Evolutionary conservation across 2,113 vertebrate species (phyloP).

Genomic region (Phylloscopus whistleri): DNA sequence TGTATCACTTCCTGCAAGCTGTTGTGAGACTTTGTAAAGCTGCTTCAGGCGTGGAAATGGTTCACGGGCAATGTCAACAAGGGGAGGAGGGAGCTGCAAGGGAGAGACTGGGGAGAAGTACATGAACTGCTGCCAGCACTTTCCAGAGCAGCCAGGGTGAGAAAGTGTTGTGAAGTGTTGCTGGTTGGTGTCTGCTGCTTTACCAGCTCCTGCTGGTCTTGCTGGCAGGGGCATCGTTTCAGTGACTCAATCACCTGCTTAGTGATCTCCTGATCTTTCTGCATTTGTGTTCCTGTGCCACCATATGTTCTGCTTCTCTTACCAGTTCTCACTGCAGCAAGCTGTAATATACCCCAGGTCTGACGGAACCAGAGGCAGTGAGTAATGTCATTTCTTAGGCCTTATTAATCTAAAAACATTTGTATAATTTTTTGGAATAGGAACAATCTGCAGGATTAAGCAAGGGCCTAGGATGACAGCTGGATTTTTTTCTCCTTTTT

Average conservation of each 20-base stretch:
- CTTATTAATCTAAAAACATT: neutral
- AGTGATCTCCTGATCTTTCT: neutral
- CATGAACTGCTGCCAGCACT: neutral
- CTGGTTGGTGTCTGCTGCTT: neutral
- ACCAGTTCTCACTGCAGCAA: rapidly evolving
- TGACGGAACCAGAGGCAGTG: neutral
- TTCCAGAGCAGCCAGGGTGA: neutral
- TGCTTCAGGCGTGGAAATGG: neutral
- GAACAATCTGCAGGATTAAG: neutral
- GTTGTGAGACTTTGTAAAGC: slow-evolving; percentile 17
- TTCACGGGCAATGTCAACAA: slow-evolving; percentile 30
- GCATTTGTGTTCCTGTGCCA: neutral
- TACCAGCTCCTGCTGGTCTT: neutral
- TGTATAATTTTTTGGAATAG: neutral
- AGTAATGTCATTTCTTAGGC: neutral
- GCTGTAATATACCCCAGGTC: neutral
- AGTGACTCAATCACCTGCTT: neutral
- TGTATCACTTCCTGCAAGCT: neutral
- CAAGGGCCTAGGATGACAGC: neutral
- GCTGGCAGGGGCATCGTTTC: neutral
- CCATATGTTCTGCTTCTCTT: neutral
- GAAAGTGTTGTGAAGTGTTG: neutral
- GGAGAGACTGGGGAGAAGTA: neutral
- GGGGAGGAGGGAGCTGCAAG: neutral
- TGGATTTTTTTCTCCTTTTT: neutral